Conservation (phyloP, 2,888 invertebrate species). For the Drosophila planitibia region DNA sequence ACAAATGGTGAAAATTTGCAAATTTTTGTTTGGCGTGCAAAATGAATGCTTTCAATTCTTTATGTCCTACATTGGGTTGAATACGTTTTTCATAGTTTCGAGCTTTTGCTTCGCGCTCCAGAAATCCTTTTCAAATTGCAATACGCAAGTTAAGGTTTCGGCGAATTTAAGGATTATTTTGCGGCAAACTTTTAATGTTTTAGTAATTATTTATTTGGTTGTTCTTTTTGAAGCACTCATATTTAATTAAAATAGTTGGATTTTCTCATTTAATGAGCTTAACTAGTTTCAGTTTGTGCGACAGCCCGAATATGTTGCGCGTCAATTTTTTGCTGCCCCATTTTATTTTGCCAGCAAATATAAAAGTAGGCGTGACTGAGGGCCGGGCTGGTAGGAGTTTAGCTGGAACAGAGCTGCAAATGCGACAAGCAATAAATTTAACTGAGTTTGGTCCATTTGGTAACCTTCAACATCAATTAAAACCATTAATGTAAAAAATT, state of each 20-base stretch:
- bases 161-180: conserved; percentile 30
- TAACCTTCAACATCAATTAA: conserved; percentile 45
- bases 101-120: not conserved
- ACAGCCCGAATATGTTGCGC: conserved; percentile 42
- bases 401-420: not conserved
- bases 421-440: conserved; percentile 38
- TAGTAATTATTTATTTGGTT: conserved; percentile 1
- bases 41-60: conserved; percentile 55
- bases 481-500: conserved; percentile 50
- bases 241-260: conserved; percentile 64
- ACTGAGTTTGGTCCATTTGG: conserved; percentile 39
- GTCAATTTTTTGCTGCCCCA: not conserved
- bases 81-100: conserved; percentile 1
- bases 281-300: conserved; percentile 56
- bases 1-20: conserved; percentile 70
- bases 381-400: not conserved
- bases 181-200: conserved; percentile 8
- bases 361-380: too few relatives aligned
- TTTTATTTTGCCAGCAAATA: conserved; percentile 9
- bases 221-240: not conserved
- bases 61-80: conserved; percentile 38
- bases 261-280: conserved; percentile 56
- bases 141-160: conserved; percentile 15
- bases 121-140: conserved; percentile 37
- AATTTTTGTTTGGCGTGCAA: conserved; percentile 44